phyloP scores from a whole-genome alignment of 35 echinoderm and acorn worm species.

The Nesometra sesokonis region DNA sequence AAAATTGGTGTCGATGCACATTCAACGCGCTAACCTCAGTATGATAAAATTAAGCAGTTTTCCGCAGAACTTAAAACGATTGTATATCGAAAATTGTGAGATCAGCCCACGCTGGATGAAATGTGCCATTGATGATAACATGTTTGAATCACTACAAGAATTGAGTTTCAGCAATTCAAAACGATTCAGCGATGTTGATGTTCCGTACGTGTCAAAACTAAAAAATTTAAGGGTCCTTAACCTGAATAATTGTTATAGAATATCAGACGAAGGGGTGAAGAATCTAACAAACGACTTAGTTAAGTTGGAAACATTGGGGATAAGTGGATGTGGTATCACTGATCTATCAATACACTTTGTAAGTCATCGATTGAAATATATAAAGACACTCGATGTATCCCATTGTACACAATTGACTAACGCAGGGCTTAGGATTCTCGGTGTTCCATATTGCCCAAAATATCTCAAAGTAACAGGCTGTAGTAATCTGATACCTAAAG shows the following conservation, averaged over 20 bases:
- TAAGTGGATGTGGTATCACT: slow-evolving; percentile 10
- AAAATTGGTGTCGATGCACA: slow-evolving; percentile 16
- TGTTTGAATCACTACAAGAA: slow-evolving; percentile 12
- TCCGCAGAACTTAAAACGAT: slow-evolving; percentile 14
- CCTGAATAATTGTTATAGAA: slow-evolving; percentile 37
- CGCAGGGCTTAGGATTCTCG: neutral
- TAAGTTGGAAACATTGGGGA: slow-evolving; percentile 1
- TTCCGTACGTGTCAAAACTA: neutral
- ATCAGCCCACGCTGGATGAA: slow-evolving; percentile 28
- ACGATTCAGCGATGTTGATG: slow-evolving; percentile 10
- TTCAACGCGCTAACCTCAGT: slow-evolving; percentile 15
- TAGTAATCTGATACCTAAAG: neutral
- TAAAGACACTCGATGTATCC: neutral
- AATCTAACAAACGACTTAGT: slow-evolving; percentile 16
- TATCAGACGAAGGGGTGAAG: slow-evolving; percentile 32
- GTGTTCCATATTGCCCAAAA: neutral
- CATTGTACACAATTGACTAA: neutral
- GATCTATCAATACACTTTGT: slow-evolving; percentile 13
- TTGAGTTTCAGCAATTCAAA: slow-evolving; percentile 22
- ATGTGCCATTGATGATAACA: slow-evolving; percentile 1
- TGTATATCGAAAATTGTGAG: slow-evolving; percentile 27
- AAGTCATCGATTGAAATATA: neutral
- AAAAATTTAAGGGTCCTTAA: slow-evolving; percentile 7
- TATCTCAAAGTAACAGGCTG: neutral
- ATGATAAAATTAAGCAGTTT: slow-evolving; percentile 16